Evolutionary conservation across 2,797 vertebrate species (phyloP), one percentile per base, ranked within the genome.

Genomic region (Fistularia tabacaria): DNA sequence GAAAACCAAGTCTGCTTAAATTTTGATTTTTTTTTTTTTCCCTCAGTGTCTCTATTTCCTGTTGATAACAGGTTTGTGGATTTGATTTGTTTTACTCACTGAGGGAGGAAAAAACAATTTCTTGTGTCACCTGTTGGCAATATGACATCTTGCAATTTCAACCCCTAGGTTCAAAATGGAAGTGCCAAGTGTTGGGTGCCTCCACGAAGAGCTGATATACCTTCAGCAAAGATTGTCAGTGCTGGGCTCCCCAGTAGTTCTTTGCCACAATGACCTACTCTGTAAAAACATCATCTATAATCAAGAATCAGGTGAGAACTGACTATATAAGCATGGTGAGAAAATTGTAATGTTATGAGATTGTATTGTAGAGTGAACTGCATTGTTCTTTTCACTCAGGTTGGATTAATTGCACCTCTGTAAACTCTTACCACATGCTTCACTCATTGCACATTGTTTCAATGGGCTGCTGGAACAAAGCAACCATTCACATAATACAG

Each of bases 231-330:
- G 85, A 72, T 88, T 99, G 69, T 97, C 96, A 14, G 89, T 89
- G 73, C 84, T 99, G 79, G 94, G 92, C 62, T 99, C 97, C 0
- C 96, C 96, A 0, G 95, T 99, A 49, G 97, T 99, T n/a, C 94
- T 99, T 58, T 99, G 97, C 86, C 97, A 99, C 90, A 99, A 99
- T 11, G 97, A 99, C 81, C 92, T 99, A 54, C 92, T 99, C 77
- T 98, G 95, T 92, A 99, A 99, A 90, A 99, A 99, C 85, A 99
- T 99, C 84, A 98, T 99, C 90, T 98, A 92, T 88, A 96, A 95
- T 82, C 88, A 93, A 85, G 90, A 90, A 81, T 85, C 89, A 91
- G 95, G 97, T 99, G 92, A 89, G 95, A 92, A 69, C 73, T 52
- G 42, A 13, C 44, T 11, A 47, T 46, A 46, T 6, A 12, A 46